Conservation (phyloP, 2,888 invertebrate genomes). For the Trachelus stipa region DNA sequence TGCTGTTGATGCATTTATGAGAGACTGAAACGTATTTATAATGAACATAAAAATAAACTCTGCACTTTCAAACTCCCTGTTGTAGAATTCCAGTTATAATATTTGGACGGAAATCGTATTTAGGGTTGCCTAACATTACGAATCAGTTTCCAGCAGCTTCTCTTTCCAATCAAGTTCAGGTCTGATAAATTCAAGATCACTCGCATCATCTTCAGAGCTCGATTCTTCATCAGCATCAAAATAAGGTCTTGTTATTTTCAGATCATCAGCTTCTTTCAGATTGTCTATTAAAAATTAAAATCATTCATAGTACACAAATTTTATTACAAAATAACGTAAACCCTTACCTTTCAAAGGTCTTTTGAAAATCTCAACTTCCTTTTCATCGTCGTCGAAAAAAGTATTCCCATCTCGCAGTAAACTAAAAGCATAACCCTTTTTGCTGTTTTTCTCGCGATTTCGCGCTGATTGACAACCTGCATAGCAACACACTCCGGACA, state of each 20-base stretch:
- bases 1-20: background rate
- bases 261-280: slow-evolving; percentile 31
- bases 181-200: slow-evolving; percentile 71
- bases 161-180: slow-evolving; percentile 52
- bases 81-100: background rate
- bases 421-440: slow-evolving; percentile 71
- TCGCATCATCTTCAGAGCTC: slow-evolving; percentile 71
- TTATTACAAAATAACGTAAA: background rate
- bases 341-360: slow-evolving; percentile 58
- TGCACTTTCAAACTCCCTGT: background rate
- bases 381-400: slow-evolving; percentile 69
- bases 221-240: slow-evolving; percentile 78
- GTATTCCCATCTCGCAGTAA: slow-evolving; percentile 70
- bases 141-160: slow-evolving; percentile 2
- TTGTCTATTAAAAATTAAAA: slow-evolving; percentile 30
- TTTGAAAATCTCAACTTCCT: slow-evolving; percentile 68
- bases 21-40: background rate
- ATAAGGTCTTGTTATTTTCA: slow-evolving; percentile 72
- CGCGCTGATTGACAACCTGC: slow-evolving; percentile 66
- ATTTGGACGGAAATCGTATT: background rate
- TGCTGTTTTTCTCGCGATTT: slow-evolving; percentile 62
- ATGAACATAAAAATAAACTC: background rate
- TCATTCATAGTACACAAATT: slow-evolving; percentile 8
- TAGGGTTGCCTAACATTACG: background rate
- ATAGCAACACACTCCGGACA: slow-evolving; percentile 71